Conservation (phyloP, 2,797 vertebrate genomes). For the Rhinogobio ventralis region DNA sequence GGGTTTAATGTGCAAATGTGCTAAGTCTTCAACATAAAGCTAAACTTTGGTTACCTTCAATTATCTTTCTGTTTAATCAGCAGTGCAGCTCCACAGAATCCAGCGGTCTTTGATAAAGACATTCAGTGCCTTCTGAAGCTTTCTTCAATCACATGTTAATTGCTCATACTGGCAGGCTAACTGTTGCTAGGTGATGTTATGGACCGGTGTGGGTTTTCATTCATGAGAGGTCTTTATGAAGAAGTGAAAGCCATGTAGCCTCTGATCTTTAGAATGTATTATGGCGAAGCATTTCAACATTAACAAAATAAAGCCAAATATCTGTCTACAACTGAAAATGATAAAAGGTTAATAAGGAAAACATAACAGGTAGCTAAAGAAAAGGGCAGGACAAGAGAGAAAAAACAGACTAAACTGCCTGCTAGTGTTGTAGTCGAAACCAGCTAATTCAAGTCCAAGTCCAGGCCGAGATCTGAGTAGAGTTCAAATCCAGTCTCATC, state of each 20-base stretch:
- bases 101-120: slow-evolving; percentile 34
- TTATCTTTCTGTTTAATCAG: slow-evolving; percentile 20
- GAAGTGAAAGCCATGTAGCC: slow-evolving; percentile 25
- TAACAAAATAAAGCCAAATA: slow-evolving; percentile 35
- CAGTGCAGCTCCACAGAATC: slow-evolving; percentile 2
- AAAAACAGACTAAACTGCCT: not conserved
- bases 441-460: not conserved
- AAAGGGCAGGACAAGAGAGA: not conserved
- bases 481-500: not conserved
- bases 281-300: not conserved
- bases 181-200: slow-evolving; percentile 61
- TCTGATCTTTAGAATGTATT: slow-evolving; percentile 35
- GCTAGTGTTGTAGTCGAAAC: not conserved
- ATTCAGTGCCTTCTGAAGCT: slow-evolving; percentile 46
- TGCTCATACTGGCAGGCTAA: slow-evolving; percentile 46
- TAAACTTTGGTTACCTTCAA: not conserved
- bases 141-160: slow-evolving; percentile 48
- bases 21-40: not conserved
- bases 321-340: not conserved
- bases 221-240: slow-evolving; percentile 32
- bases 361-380: not conserved
- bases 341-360: slow-evolving; percentile 40
- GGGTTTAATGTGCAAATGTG: not conserved
- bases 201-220: slow-evolving; percentile 36
- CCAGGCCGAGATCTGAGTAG: not conserved